Conservation (phyloP, 2,888 invertebrate species). For the Drymonia ruficornis region DNA sequence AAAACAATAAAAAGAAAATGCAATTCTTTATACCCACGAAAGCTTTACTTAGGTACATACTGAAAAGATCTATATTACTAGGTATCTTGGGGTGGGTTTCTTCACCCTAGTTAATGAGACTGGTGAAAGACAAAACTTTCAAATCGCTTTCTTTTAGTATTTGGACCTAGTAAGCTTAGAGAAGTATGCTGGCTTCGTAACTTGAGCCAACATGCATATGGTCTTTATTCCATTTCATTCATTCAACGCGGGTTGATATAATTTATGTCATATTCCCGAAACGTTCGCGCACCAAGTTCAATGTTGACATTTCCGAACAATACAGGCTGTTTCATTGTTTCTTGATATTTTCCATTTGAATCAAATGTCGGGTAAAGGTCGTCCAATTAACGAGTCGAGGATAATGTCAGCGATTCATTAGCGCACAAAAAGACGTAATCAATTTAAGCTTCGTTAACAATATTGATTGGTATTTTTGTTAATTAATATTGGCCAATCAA, state of each 20-base stretch:
- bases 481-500: conserved; percentile 20
- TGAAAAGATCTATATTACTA: too few species aligned
- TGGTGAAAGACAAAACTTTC: too few species aligned
- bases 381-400: conserved; percentile 42
- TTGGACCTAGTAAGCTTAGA: conserved; percentile 38
- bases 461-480: conserved; percentile 14
- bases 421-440: conserved; percentile 20
- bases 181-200: conserved; percentile 73
- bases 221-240: conserved; percentile 77
- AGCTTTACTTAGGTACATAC: too few species aligned
- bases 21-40: too few species aligned
- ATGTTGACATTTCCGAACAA: conserved; percentile 78
- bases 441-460: not conserved
- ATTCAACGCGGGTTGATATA: conserved; percentile 74
- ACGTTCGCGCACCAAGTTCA: conserved; percentile 64
- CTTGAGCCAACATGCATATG: conserved; percentile 76
- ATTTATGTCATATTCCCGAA: conserved; percentile 80
- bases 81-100: too few species aligned
- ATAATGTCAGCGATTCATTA: conserved; percentile 51
- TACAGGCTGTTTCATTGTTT: conserved; percentile 70
- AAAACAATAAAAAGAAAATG: too few species aligned
- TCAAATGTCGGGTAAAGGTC: conserved; percentile 58
- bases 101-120: too few species aligned
- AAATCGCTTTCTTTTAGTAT: conserved; percentile 28
- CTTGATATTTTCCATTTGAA: conserved; percentile 53